Percentiles rank a stretch among this genome's conserved stretches.
These are phyloP conservation scores for Glossophaga mutica DNA, from an alignment of 2,797 vertebrate species.

Conservation along the genomic window DNA sequence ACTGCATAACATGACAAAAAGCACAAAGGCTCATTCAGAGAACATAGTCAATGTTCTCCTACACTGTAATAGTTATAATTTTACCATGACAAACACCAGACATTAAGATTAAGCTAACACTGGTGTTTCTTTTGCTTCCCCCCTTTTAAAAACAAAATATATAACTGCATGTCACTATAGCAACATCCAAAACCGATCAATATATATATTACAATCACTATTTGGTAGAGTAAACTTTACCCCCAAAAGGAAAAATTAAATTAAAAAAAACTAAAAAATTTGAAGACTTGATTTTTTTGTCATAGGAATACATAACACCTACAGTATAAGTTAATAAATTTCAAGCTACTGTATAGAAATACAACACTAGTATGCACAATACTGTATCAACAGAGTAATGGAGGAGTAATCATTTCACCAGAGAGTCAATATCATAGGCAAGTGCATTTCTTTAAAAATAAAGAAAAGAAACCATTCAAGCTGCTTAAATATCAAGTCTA, in stretches of 20 bases:
- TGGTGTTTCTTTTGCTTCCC: constrained; percentile 87
- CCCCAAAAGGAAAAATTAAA: constrained; percentile 89
- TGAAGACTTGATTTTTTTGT: constrained; percentile 90
- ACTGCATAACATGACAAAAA: constrained; percentile 96
- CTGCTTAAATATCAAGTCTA: constrained; percentile 89
- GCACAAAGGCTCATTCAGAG: constrained; percentile 92
- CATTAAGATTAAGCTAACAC: constrained; percentile 95
- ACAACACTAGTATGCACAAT: constrained; percentile 99
- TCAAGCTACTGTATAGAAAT: constrained; percentile 99
- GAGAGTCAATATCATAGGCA: constrained; percentile 96
- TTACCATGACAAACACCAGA: constrained; percentile 96
- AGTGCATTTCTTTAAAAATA: constrained; percentile 91
- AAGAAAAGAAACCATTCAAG: constrained; percentile 89
- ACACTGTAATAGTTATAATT: constrained; percentile 92
- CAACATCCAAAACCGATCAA: constrained; percentile 95
- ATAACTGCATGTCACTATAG: constrained; percentile 95
- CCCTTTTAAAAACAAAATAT: constrained; percentile 87
- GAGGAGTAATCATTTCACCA: constrained; percentile 96
- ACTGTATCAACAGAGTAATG: constrained; percentile 96
- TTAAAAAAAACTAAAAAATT: constrained; percentile 89
- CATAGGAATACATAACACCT: constrained; percentile 99
- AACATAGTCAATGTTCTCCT: constrained; percentile 86
- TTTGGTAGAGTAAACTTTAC: constrained; percentile 96
- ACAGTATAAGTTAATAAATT: constrained; percentile 98
- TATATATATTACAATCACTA: constrained; percentile 96